phyloP scores from a whole-genome alignment of 1,140 invertebrate genomes.

The Temnothorax nylanderi region DNA sequence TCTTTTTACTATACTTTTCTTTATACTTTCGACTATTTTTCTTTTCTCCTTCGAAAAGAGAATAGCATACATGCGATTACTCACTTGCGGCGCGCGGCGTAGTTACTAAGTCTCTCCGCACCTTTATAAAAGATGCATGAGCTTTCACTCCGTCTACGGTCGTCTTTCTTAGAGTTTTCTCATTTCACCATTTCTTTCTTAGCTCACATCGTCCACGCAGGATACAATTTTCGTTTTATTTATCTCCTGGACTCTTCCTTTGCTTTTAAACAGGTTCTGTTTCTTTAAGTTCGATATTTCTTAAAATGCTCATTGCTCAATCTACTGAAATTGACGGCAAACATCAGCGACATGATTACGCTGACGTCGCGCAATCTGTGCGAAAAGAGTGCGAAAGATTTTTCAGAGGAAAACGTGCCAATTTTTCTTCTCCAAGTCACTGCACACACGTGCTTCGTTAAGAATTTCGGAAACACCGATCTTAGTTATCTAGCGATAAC shows the following conservation, averaged over 20 bases:
- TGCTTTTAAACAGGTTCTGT: background rate
- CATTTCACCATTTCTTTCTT: slow-evolving; percentile 49
- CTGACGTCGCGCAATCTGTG: background rate
- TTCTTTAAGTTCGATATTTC: background rate
- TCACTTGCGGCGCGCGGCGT: slow-evolving; percentile 21
- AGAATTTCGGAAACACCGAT: background rate
- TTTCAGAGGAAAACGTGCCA: background rate
- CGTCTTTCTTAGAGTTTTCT: slow-evolving; percentile 46
- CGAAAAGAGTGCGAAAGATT: background rate
- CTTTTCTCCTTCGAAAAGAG: background rate
- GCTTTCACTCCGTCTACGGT: slow-evolving; percentile 49
- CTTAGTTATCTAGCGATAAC: background rate
- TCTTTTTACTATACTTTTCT: background rate
- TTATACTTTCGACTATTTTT: background rate
- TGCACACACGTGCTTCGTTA: background rate
- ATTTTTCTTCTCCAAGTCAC: background rate
- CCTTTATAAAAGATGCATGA: slow-evolving; percentile 73
- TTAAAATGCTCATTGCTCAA: slow-evolving; percentile 6
- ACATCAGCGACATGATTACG: slow-evolving; percentile 5
- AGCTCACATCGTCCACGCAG: background rate
- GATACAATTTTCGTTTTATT: slow-evolving; percentile 10
- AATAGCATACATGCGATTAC: slow-evolving; percentile 58
- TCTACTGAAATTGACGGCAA: slow-evolving; percentile 4
- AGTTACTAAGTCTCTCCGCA: slow-evolving; percentile 23
- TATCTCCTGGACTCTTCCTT: background rate